Evolutionary conservation across 2,113 vertebrate species (phyloP).

Genomic region (Sitta europaea): DNA sequence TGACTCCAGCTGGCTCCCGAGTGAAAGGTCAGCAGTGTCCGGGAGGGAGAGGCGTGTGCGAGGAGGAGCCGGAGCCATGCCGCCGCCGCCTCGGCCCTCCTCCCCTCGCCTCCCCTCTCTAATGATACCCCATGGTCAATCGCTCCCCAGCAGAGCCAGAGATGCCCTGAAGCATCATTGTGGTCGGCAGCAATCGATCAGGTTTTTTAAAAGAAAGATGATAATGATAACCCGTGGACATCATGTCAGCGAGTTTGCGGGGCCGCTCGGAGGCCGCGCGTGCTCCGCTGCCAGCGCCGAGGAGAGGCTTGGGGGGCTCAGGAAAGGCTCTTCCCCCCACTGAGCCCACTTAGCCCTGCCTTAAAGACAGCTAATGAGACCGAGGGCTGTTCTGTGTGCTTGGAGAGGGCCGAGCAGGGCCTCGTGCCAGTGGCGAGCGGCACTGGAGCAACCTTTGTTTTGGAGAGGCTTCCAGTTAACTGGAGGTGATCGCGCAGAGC

Average conservation of each 20-base stretch:
- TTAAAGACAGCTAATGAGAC: conserved; percentile 72
- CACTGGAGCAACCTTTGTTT: conserved; percentile 32
- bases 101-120: conserved; percentile 52
- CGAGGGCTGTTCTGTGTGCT: conserved; percentile 4
- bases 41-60: conserved; percentile 73
- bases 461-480: conserved; percentile 33
- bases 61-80: conserved; percentile 37
- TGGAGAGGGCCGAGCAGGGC: background rate
- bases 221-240: conserved; percentile 96
- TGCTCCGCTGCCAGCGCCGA: conserved; percentile 6
- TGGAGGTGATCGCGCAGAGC: conserved; percentile 14
- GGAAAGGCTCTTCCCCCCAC: conserved; percentile 53
- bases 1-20: conserved; percentile 89
- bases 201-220: conserved; percentile 67
- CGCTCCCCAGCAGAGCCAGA: conserved; percentile 87
- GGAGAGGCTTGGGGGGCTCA: conserved; percentile 47
- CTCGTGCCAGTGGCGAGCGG: background rate
- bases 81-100: background rate
- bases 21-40: conserved; percentile 94
- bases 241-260: conserved; percentile 79
- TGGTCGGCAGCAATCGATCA: conserved; percentile 86
- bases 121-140: conserved; percentile 95
- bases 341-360: conserved; percentile 59
- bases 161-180: conserved; percentile 88
- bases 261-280: conserved; percentile 73